These are phyloP conservation scores for Lycorma delicatula DNA, from an alignment of 1,140 invertebrate genomes.

Conservation along the genomic window DNA sequence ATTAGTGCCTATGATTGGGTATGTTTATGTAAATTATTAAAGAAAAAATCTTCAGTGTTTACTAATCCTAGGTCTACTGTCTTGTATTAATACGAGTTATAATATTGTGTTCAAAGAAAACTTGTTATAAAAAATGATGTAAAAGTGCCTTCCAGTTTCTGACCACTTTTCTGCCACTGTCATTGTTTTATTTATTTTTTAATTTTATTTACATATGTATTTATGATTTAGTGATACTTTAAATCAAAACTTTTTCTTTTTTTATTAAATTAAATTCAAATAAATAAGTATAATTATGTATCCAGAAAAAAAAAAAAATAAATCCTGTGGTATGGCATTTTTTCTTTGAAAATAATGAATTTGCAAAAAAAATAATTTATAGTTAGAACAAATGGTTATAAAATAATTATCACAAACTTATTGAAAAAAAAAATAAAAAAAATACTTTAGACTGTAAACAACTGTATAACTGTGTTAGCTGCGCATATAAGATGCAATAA, in stretches of 20 bases:
- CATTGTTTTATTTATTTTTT: background rate
- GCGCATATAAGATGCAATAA: background rate
- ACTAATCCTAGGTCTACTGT: constrained; percentile 3
- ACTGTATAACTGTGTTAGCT: constrained; percentile 4
- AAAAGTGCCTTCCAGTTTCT: constrained; percentile 3
- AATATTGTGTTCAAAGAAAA: constrained; percentile 4
- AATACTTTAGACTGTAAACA: constrained; percentile 4
- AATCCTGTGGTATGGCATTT: background rate
- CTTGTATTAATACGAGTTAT: background rate
- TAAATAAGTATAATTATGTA: background rate
- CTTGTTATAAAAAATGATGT: background rate
- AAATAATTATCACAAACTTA: background rate
- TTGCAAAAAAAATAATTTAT: background rate
- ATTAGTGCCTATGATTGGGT: constrained; percentile 1
- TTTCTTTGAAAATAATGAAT: background rate
- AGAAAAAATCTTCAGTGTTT: background rate
- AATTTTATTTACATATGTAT: background rate
- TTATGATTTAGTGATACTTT: background rate
- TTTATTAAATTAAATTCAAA: background rate
- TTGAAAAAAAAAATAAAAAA: background rate
- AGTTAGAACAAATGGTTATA: too few relatives aligned
- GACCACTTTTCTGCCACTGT: background rate
- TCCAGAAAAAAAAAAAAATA: background rate
- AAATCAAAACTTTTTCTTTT: background rate
- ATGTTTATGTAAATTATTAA: constrained; percentile 5